These are phyloP conservation scores for Conchocele bisecta DNA, from an alignment of 2,888 invertebrate genomes.

Conservation along the genomic window DNA sequence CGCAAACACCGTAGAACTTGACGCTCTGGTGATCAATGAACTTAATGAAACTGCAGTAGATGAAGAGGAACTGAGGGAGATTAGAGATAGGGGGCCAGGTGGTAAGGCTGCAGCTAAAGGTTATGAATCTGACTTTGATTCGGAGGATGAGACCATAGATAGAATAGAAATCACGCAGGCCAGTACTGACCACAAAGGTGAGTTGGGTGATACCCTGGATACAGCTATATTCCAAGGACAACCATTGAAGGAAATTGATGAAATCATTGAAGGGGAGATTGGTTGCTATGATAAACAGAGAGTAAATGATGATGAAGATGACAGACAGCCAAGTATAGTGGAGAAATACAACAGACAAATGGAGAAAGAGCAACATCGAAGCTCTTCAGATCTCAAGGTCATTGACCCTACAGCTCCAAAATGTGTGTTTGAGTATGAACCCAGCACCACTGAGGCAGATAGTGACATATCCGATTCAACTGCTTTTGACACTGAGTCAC, in stretches of 20 bases:
- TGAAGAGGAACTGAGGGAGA: conserved; percentile 39
- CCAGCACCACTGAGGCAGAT: conserved; percentile 48
- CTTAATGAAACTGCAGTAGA: conserved; percentile 20
- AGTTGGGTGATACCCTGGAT: not conserved
- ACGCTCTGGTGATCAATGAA: conserved; percentile 46
- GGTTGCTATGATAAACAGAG: conserved; percentile 25
- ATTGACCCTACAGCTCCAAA: conserved; percentile 48
- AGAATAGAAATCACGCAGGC: conserved; percentile 9
- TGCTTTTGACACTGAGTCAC: conserved; percentile 43
- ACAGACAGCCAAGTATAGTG: conserved; percentile 6
- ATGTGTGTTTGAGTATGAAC: conserved; percentile 54
- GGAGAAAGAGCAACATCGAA: not conserved
- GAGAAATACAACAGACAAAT: conserved; percentile 33
- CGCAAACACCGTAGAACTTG: conserved; percentile 53
- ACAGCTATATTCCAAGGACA: not conserved
- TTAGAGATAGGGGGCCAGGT: conserved; percentile 33
- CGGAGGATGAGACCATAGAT: conserved; percentile 34
- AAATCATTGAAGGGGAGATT: conserved; percentile 30
- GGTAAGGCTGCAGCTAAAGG: conserved; percentile 6
- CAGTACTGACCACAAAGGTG: conserved; percentile 35
- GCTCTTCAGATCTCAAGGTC: conserved; percentile 27
- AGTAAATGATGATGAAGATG: conserved; percentile 29
- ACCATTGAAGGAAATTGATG: conserved; percentile 28
- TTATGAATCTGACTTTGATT: conserved; percentile 32
- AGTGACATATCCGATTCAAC: conserved; percentile 36